These are phyloP conservation scores for Corythornis cristatus DNA, from an alignment of 2,113 vertebrate species.

Conservation along the genomic window DNA sequence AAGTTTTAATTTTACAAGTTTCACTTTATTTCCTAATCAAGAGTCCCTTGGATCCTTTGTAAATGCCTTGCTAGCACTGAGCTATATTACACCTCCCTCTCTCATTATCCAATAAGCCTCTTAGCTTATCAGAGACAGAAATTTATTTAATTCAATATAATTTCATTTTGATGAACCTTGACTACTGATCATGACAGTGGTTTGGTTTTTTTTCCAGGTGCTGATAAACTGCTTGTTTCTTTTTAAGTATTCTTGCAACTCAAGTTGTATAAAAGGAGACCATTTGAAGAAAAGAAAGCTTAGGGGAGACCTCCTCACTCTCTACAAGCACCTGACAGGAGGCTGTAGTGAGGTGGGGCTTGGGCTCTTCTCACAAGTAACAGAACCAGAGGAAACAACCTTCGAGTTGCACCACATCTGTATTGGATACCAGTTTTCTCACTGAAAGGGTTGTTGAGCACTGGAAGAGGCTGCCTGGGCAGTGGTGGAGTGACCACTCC, in stretches of 20 bases:
- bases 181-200: not conserved
- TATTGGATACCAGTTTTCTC: not conserved
- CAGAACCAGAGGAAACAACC: not conserved
- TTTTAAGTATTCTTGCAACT: not conserved
- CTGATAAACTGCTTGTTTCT: not conserved
- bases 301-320: not conserved
- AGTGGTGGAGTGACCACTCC: not conserved
- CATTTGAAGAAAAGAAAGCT: not conserved
- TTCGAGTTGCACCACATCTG: not conserved
- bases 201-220: not conserved
- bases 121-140: conserved; percentile 42
- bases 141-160: conserved; percentile 31
- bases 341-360: not conserved
- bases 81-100: not conserved
- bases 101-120: conserved; percentile 31
- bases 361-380: not conserved
- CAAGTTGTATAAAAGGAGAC: rapidly evolving
- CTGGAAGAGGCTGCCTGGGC: not conserved
- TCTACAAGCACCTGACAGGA: not conserved
- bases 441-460: not conserved
- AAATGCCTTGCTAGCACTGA: not conserved
- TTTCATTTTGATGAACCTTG: conserved; percentile 17
- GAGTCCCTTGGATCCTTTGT: not conserved
- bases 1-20: conserved; percentile 10
- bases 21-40: not conserved